Base-by-base conservation (phyloP, 2,113 vertebrate species). In the Nyctibius bracteatus region DNA sequence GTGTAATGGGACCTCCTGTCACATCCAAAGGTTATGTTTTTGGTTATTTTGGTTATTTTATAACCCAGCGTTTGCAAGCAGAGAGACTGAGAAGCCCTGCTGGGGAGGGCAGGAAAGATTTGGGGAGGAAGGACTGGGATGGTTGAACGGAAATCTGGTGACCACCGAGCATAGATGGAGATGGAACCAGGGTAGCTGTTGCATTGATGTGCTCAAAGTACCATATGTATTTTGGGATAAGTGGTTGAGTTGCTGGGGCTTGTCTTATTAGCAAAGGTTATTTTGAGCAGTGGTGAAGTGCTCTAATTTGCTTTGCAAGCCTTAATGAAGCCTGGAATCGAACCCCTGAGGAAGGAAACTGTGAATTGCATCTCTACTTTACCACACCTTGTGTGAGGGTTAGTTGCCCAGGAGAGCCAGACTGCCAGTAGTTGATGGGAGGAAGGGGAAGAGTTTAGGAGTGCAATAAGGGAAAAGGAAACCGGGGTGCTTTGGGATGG, bases 111-210 rank as follows among this genome's bases (percentile, higher is more conserved):
- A 30, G 66, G 54, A 51, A 72, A 71, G 17, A 19, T 90, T n/a
- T 86, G 25, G 14, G 54, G 30, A 75, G 39, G 44, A 77, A 65
- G 15, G 28, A 19, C 24, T 63, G 39, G 27, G 25, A 49, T 73
- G 28, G 20, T 31, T 58, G 54, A 75, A 30, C 11, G 58, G 65
- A 67, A 11, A 25, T 70, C 17, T 67, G 13, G 13, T 47, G 44
- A 52, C n/a, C 17, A 58, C 7, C 28, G 30, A 47, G 27, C 2
- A 0, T 2, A 31, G 12, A 7, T 23, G 44, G 51, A 78, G n/a
- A 15, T 81, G 41, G 49, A 65, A 52, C 24, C 0, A 2, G 43
- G 24, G 31, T 33, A 65, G 58, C 10, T 1, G 0, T 58, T 74
- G 37, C 51, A 19, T 44, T 51, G 39, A 33, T 63, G 23, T 1